Evolutionary conservation across 2,888 invertebrate genomes (phyloP).

Genomic region (Acanthosepion pharaonis): DNA sequence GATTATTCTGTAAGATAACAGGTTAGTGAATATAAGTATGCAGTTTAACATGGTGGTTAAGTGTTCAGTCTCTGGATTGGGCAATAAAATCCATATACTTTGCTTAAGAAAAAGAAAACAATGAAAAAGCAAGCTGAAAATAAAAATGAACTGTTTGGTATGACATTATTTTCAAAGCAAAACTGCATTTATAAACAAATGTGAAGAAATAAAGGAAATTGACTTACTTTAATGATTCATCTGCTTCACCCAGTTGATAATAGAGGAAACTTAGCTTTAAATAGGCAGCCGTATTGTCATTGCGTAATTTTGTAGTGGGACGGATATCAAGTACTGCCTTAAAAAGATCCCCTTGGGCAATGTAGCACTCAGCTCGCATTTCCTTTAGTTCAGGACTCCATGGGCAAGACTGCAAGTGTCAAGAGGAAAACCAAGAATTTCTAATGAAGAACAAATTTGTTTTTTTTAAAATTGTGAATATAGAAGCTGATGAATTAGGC

Average conservation of each 20-base stretch:
- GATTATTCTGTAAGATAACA: no score
- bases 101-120: no score
- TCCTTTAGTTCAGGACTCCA: constrained; percentile 91
- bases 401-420: constrained; percentile 81
- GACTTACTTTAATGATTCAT: constrained; percentile 86
- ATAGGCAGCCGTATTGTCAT: constrained; percentile 92
- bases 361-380: constrained; percentile 88
- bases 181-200: neutral
- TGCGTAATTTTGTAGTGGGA: constrained; percentile 89
- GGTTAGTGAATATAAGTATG: no score
- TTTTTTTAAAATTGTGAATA: no score
- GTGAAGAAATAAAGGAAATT: neutral
- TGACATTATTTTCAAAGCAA: neutral
- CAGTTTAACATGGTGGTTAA: no score
- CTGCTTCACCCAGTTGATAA: constrained; percentile 92
- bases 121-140: no score
- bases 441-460: neutral
- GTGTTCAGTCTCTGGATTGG: no score
- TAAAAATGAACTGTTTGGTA: neutral
- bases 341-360: constrained; percentile 76
- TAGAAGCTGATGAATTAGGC: no score
- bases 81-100: no score
- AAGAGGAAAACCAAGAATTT: neutral
- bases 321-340: constrained; percentile 93
- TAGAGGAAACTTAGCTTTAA: constrained; percentile 87